Base-by-base conservation (phyloP, 2,888 invertebrate genomes). In the Eilema caniola region DNA sequence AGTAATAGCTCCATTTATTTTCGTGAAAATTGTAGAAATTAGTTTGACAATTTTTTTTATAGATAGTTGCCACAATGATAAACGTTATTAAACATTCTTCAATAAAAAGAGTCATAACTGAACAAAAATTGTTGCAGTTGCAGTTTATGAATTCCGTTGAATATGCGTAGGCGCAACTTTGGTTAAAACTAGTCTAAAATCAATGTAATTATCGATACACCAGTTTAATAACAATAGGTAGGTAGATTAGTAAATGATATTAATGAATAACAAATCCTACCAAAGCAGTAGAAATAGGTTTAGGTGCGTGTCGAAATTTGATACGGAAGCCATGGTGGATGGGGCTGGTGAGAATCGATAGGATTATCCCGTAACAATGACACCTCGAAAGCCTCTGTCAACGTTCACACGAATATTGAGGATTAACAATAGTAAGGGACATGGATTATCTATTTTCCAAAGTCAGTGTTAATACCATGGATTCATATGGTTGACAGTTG, bases 321-420 rank as follows among this genome's bases (percentile, higher is more conserved):
- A 88, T 86, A 85, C 72, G 68, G 88, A 87, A 87, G 81, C 88
- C 87, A 66, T 79, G 82, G 59, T 65, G 62, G 72, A 56, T 66
- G 73, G 74, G 64, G 74, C 74, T 77, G 77, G 80, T 75, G 81
- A 76, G 82, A 88, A 86, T 83, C 80, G 82, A 86, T 86, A 75
- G 84, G 88, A 85, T 87, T 83, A 88, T 82, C 83, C 78, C 76
- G 68, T 78, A 67, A 82, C 85, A 77, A 82, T 84, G 85, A 84
- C 87, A 84, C 87, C 86, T 85, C 67, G 67, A 71, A 76, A 73
- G 77, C 79, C 81, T 79, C 72, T 74, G 67, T 69, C 73, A 70
- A 60, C 67, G 78, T 80, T 81, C 84, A 81, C 82, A 85, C 82
- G 77, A 74, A 81, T 74, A 84, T 81, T 68, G 63, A 66, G 77